Evolutionary conservation across 2,888 invertebrate species (phyloP), one percentile per base, ranked within the genome.

Genomic region (Pollenia griseotomentosa): DNA sequence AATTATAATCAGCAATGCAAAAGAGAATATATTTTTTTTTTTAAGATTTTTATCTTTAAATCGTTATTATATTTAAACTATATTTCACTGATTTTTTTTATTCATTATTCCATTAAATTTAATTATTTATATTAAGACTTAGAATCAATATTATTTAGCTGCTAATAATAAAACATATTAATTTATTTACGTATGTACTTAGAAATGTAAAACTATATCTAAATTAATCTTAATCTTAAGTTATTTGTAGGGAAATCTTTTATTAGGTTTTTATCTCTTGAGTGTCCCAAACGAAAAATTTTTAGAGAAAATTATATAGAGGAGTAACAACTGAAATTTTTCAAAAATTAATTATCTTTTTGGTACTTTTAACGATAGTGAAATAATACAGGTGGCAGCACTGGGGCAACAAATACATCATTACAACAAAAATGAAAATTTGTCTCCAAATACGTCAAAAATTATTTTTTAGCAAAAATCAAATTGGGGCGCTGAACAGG

Each of bases 81-180:
- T 81, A 40, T 19, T 78, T 71, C 55, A 57, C 33, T 65, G 33
- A 42, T 46, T 51, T 53, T 79, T 75, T 55, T 59, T 65, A 12
- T 9, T 70, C 65, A 46, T 51, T 74, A 70, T 77, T 46, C 48
- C 55, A 77, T 66, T 75, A 46, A 19, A 71, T 83, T 48, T 59
- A 46, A 61, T 33, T 63, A 33, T 63, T 14, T 57, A 63, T 48
- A 40, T 71, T 79, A 23, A 53, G 44, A 81, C 51, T 78, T 82
- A 68, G 57, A 71, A 61, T 65, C 74, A 78, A 68, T 68, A 74
- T 68, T 82, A 78, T 86, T 78, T 78, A 74, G 78, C 82, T 33
- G 85, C 81, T 85, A 85, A 85, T 85, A 73, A 85, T 71, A 73
- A 85, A 82, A 80, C 61, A 70, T 73, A 33, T 33, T 33, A 4